Percentiles rank a stretch among this genome's conserved stretches.
Evolutionary conservation across 2,888 invertebrate genomes (phyloP).

Genomic region (Lucinisca nassula): DNA sequence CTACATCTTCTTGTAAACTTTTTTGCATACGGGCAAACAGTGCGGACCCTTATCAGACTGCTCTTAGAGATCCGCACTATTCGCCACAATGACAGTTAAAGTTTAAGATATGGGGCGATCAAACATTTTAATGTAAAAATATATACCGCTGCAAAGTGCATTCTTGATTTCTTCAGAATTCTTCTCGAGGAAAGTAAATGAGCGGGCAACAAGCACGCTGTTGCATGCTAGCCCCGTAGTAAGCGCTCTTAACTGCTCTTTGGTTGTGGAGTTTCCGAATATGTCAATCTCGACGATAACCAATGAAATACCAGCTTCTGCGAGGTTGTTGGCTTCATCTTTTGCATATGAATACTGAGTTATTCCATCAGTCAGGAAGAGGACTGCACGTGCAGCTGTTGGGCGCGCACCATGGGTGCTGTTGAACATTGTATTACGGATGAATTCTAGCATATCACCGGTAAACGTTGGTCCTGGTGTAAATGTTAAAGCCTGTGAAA

Average conservation of each 20-base stretch:
- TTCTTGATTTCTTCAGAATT: conserved; percentile 25
- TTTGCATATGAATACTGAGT: conserved; percentile 41
- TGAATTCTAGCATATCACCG: conserved; percentile 62
- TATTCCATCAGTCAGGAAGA: conserved; percentile 59
- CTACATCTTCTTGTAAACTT: no score
- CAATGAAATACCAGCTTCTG: conserved; percentile 45
- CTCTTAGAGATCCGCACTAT: no score
- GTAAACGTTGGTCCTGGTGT: conserved; percentile 63
- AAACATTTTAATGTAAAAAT: no score
- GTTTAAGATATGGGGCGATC: no score
- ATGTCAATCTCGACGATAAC: conserved; percentile 37
- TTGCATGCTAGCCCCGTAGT: conserved; percentile 41
- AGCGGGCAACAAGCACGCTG: conserved; percentile 22
- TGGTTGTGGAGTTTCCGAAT: conserved; percentile 23
- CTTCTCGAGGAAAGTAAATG: conserved; percentile 12
- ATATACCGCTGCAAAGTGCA: conserved; percentile 49
- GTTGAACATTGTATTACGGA: conserved; percentile 65
- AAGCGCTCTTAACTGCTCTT: conserved; percentile 23
- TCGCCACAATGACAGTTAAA: no score
- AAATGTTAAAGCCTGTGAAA: conserved; percentile 49
- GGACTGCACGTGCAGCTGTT: conserved; percentile 49
- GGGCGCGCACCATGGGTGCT: conserved; percentile 40
- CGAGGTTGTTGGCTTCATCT: conserved; percentile 38
- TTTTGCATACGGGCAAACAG: no score
- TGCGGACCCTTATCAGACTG: no score